A percentile compares a stretch with the other conserved stretches of the same genome.
phyloP scores from a whole-genome alignment of 2,113 vertebrate species.

The Ancistrus triradiatus region DNA sequence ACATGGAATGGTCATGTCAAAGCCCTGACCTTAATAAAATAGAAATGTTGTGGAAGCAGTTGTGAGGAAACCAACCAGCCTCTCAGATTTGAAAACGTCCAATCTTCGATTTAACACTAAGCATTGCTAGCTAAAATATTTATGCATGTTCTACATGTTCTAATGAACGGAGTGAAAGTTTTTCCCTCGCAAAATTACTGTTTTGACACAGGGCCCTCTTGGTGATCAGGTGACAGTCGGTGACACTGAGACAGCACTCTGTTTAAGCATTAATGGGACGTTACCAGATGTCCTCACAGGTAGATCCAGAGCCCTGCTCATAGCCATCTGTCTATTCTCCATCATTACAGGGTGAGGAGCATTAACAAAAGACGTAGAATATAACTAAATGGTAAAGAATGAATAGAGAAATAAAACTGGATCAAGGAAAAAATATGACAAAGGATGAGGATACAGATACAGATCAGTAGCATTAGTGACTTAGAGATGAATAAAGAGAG shows the following conservation, averaged over 20 bases:
- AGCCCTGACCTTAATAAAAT: too few species aligned
- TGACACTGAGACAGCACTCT: constrained; percentile 29
- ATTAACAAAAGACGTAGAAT: background rate
- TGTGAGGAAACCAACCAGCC: too few species aligned
- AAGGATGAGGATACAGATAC: too few species aligned
- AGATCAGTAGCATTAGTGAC: background rate
- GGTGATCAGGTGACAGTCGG: constrained; percentile 39
- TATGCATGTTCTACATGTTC: too few species aligned
- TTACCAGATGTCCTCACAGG: constrained; percentile 45
- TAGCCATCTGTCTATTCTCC: constrained; percentile 41
- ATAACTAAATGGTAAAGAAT: background rate
- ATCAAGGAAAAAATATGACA: background rate
- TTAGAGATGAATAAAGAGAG: background rate
- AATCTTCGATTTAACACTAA: too few species aligned
- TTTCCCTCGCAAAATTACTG: too few species aligned
- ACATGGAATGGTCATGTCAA: too few species aligned
- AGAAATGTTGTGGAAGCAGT: too few species aligned
- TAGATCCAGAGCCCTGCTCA: constrained; percentile 33
- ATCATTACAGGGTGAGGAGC: constrained; percentile 15
- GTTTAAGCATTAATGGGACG: constrained; percentile 42
- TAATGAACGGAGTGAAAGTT: too few species aligned
- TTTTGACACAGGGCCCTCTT: constrained; percentile 9
- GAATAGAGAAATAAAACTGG: background rate
- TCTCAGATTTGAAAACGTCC: too few species aligned
- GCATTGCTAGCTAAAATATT: too few species aligned